Percentiles rank a stretch among this genome's conserved stretches.
Evolutionary conservation across 2,113 vertebrate genomes (phyloP).

Genomic region (Triplophysa tibetana): DNA sequence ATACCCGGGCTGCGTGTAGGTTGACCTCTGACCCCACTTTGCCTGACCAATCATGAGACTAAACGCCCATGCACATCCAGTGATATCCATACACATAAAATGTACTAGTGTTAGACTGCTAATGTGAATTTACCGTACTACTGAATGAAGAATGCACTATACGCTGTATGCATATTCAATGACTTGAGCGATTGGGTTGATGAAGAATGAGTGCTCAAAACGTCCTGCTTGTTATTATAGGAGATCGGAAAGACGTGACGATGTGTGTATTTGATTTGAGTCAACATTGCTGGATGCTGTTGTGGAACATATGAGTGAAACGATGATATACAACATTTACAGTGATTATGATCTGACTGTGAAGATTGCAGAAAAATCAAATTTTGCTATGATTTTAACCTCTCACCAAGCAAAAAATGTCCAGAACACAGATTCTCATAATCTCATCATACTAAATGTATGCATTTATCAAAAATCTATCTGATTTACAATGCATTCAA

Average conservation of each 20-base stretch:
- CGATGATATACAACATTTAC: too few relatives aligned
- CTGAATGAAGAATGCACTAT: background rate
- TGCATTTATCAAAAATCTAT: too few relatives aligned
- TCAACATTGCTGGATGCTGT: background rate
- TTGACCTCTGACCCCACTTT: slow-evolving; percentile 63
- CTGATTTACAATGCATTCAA: too few relatives aligned
- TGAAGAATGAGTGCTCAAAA: background rate
- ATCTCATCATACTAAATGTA: too few relatives aligned
- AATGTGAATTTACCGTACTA: background rate
- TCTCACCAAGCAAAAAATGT: too few relatives aligned
- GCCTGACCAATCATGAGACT: slow-evolving; percentile 64
- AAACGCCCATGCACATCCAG: slow-evolving; percentile 54
- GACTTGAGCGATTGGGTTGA: background rate
- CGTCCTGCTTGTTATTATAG: background rate
- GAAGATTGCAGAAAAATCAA: too few relatives aligned
- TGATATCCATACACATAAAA: slow-evolving; percentile 28
- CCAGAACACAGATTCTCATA: too few relatives aligned
- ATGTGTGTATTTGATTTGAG: background rate
- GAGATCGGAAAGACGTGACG: too few relatives aligned
- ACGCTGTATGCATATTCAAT: background rate
- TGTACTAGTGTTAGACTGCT: background rate
- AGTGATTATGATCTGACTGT: background rate
- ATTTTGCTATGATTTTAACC: too few relatives aligned
- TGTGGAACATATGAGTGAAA: too few relatives aligned
- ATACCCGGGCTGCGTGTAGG: slow-evolving; percentile 61